phyloP scores from a whole-genome alignment of 2,888 invertebrate species.

The Platypus cylindrus region DNA sequence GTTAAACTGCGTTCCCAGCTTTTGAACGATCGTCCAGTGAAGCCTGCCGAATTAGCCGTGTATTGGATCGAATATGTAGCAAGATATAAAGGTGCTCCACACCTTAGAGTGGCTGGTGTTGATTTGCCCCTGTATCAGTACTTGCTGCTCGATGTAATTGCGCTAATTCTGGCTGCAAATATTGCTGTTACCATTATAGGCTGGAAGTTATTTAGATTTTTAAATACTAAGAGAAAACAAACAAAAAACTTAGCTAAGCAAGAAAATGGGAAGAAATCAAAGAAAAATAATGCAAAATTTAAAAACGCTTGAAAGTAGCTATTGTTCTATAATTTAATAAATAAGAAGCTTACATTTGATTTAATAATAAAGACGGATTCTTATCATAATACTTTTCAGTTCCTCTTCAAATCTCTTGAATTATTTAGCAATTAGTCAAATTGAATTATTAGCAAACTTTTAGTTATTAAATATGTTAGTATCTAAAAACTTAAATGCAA shows the following conservation, averaged over 20 bases:
- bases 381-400: too few species aligned
- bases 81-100: slow-evolving; percentile 23
- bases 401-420: too few species aligned
- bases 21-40: slow-evolving; percentile 22
- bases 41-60: slow-evolving; percentile 22
- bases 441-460: too few species aligned
- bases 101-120: slow-evolving; percentile 22
- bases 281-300: too few species aligned
- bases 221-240: neutral
- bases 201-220: slow-evolving; percentile 1
- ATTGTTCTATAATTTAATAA: too few species aligned
- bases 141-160: slow-evolving; percentile 22
- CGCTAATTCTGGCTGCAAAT: slow-evolving; percentile 1
- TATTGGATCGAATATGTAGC: slow-evolving; percentile 27
- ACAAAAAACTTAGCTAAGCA: too few species aligned
- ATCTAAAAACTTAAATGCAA: too few species aligned
- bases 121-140: slow-evolving; percentile 23
- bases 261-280: neutral
- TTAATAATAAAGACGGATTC: too few species aligned
- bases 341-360: too few species aligned
- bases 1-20: slow-evolving; percentile 20
- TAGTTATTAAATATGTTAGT: too few species aligned
- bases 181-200: neutral
- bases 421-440: too few species aligned
- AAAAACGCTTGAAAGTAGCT: too few species aligned